phyloP scores from a whole-genome alignment of 2,113 vertebrate genomes.

The Tylochromis polylepis region DNA sequence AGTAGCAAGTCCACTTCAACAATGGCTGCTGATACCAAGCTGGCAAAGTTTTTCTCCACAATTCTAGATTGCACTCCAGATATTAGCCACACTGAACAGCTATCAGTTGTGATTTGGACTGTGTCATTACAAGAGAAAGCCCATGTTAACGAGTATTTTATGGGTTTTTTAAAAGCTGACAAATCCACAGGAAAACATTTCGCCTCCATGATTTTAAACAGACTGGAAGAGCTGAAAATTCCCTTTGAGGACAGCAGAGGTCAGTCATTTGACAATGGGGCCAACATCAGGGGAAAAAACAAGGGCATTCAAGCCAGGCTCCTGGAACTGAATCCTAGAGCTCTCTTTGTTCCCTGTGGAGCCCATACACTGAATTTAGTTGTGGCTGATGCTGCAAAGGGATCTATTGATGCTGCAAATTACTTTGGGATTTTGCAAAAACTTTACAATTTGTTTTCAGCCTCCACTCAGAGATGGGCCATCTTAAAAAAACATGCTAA shows the following conservation, averaged over 20 bases:
- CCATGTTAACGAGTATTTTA: neutral
- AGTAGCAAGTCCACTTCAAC: no score
- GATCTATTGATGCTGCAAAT: accelerated
- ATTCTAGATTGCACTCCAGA: no score
- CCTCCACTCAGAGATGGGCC: accelerated
- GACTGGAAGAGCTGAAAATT: neutral
- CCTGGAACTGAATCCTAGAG: neutral
- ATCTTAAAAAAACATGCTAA: neutral
- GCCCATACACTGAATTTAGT: neutral
- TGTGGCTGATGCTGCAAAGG: neutral
- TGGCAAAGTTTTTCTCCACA: no score
- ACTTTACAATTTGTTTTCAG: neutral
- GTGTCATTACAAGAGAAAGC: neutral
- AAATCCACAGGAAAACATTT: neutral
- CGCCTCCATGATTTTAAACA: neutral
- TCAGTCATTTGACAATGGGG: neutral
- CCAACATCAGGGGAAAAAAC: neutral
- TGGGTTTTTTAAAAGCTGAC: accelerated
- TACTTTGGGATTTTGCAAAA: neutral
- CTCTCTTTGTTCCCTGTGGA: neutral
- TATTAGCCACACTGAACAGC: neutral
- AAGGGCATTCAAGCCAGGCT: neutral
- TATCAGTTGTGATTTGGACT: neutral
- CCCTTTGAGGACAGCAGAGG: neutral
- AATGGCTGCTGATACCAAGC: no score